Percentiles rank a stretch among this genome's conserved stretches.
Conservation (phyloP, 2,797 vertebrate genomes). For the Simalia tracyae region DNA sequence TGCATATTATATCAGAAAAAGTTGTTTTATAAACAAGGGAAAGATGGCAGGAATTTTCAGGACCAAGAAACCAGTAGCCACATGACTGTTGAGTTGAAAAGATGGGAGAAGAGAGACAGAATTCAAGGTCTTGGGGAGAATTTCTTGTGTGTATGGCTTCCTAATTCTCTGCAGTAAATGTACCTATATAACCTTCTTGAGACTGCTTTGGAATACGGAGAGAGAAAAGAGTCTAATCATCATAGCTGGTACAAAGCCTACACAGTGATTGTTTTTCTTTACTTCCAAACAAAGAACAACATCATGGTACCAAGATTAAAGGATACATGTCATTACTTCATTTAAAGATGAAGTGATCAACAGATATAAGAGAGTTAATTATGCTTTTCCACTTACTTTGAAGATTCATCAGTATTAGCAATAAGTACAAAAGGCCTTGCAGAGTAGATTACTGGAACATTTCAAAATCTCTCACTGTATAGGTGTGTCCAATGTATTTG, state of each 20-base stretch:
- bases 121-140: background rate
- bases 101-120: background rate
- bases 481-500: background rate
- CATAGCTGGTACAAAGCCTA: background rate
- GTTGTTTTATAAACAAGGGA: background rate
- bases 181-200: background rate
- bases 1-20: background rate
- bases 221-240: background rate
- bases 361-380: background rate
- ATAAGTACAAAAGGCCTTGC: constrained; percentile 30
- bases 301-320: background rate
- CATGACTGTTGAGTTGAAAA: background rate
- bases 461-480: background rate
- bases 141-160: background rate
- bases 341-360: background rate
- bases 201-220: background rate
- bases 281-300: background rate
- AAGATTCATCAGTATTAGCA: constrained; percentile 19
- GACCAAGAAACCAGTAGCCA: background rate
- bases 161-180: background rate
- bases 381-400: background rate
- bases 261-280: background rate
- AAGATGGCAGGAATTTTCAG: background rate
- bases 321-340: background rate
- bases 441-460: constrained; percentile 26